Base-by-base conservation (phyloP, 2,797 vertebrate species). In the Mormyrops attenuatus region DNA sequence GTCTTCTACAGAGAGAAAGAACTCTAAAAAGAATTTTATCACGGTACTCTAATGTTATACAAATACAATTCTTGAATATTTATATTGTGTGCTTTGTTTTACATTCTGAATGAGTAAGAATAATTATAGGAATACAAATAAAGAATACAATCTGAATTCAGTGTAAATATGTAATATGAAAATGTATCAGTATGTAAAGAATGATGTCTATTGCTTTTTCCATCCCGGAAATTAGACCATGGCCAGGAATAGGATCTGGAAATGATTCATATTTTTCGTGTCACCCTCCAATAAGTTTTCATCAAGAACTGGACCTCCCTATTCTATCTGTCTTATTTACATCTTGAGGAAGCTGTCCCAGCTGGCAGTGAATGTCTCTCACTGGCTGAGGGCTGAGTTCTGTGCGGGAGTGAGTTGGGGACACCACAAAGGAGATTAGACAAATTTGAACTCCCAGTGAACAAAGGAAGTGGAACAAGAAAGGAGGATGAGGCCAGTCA, bases 381-480 rank as follows among this genome's bases (percentile, higher is more conserved):
- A 7, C 13, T 77, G 69, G 69, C 69, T 3, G 34, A 15, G 11
- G 69, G 69, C 30, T 77, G 38, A 49, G 41, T 20, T 41, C 44
- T 85, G 82, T 85, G 82, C 2, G 41, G 3, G 41, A n/a, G 20
- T 26, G 82, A 77, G 60, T 60, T 9, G 7, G 7, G 57, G 6
- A 89, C 49, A 26, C 87, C 88, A 80, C 84, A 55, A 49, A 69
- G 85, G 88, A n/a, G 73, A 88, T 91, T 77, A 89, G 9, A 85
- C 49, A 6, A 88, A 88, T 82, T 90, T 50, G 73, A 89, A 86
- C 60, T 82, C 30, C 15, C 69, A 89, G 84, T 2, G 5, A 86
- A 11, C 15, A 90, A 87, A n/a, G 88, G 55, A 90, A 90, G 60
- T 90, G 82, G 73, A 80, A 89, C 69, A 66, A 44, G 63, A 41